These are phyloP conservation scores for Drosophila kohkoa DNA, from an alignment of 1,140 invertebrate species.

Conservation along the genomic window DNA sequence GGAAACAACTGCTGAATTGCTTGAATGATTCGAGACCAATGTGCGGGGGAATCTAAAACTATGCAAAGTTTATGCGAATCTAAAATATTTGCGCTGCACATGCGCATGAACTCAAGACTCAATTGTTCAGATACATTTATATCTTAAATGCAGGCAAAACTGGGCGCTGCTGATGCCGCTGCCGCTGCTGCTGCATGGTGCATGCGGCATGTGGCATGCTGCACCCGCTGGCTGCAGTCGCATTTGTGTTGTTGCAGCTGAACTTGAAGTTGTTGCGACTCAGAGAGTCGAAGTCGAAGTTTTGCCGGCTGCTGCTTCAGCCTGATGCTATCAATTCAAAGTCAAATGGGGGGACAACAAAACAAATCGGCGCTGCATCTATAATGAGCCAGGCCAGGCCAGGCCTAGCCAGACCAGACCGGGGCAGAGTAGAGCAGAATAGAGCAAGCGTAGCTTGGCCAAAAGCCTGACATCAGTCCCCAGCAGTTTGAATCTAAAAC, in stretches of 20 bases:
- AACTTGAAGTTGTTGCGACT: constrained; percentile 8
- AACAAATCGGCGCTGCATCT: constrained; percentile 83
- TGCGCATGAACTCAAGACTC: constrained; percentile 75
- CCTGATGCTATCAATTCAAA: constrained; percentile 82
- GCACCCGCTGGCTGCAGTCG: constrained; percentile 47
- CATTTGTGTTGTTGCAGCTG: constrained; percentile 14
- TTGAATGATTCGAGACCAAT: constrained; percentile 6
- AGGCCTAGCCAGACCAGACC: constrained; percentile 1
- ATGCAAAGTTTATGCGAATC: constrained; percentile 83
- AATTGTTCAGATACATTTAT: constrained; percentile 81
- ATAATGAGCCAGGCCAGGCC: constrained; percentile 62
- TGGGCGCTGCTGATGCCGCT: constrained; percentile 27
- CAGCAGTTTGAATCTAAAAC: constrained; percentile 19
- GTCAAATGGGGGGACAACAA: constrained; percentile 83
- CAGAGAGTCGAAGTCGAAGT: constrained; percentile 11
- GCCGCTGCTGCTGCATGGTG: constrained; percentile 5
- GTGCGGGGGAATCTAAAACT: constrained; percentile 61
- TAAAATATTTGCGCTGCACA: constrained; percentile 75
- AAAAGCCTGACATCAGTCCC: constrained; percentile 18
- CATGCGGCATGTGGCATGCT: constrained; percentile 28
- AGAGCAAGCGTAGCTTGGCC: not conserved
- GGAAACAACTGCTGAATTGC: not conserved
- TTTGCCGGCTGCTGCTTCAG: constrained; percentile 48
- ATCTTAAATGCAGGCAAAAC: constrained; percentile 73
- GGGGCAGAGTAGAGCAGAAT: not conserved